These are phyloP conservation scores for Perithous albicinctus DNA, from an alignment of 2,888 invertebrate species.

Conservation along the genomic window DNA sequence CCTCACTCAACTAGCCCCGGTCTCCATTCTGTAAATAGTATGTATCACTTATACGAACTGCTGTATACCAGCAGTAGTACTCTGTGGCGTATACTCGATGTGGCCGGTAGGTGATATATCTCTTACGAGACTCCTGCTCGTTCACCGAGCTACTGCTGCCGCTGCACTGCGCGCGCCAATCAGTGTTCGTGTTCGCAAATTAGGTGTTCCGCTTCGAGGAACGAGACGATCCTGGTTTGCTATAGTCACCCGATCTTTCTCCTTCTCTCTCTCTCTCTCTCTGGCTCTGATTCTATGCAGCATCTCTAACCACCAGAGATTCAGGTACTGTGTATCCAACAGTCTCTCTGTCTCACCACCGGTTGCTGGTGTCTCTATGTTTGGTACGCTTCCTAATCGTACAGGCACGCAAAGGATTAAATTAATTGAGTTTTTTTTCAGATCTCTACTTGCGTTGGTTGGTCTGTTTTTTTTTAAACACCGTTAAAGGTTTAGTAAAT, in stretches of 20 bases:
- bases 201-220: conserved; percentile 64
- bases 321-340: background rate
- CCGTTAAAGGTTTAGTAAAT: no score
- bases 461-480: no score
- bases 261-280: background rate
- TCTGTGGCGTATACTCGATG: conserved; percentile 7
- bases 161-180: conserved; percentile 56
- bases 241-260: conserved; percentile 19
- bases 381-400: conserved; percentile 1
- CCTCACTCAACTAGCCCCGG: no score
- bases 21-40: no score
- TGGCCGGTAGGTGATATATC: conserved; percentile 45
- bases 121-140: conserved; percentile 38
- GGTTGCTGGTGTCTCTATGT: conserved; percentile 2
- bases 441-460: background rate
- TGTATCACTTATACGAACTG: conserved; percentile 19
- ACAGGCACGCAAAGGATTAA: background rate
- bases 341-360: background rate
- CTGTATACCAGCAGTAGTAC: background rate
- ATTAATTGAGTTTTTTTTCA: background rate
- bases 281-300: background rate
- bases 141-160: conserved; percentile 28
- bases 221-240: conserved; percentile 55
- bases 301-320: background rate
- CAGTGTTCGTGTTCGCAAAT: conserved; percentile 64